These are phyloP conservation scores for Cyanistes caeruleus DNA, from an alignment of 2,113 vertebrate species.

Conservation along the genomic window DNA sequence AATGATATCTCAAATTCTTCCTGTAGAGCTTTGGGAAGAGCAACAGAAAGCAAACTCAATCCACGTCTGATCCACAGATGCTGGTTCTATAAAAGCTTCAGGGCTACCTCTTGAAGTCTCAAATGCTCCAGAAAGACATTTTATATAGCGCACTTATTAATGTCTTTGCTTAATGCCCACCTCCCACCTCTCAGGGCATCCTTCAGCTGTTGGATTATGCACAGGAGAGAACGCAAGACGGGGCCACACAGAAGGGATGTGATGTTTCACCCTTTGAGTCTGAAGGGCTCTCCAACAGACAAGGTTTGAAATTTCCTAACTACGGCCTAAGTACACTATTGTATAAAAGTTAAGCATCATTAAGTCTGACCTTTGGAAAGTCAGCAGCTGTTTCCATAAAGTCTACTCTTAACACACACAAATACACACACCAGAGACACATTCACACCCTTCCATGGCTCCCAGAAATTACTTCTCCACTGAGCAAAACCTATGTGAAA, in stretches of 20 bases:
- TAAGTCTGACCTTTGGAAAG: slow-evolving; percentile 3
- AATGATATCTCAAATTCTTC: not conserved
- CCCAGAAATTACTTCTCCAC: not conserved
- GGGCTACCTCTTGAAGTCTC: not conserved
- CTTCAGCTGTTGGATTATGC: not conserved
- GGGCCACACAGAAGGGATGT: not conserved
- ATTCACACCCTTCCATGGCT: not conserved
- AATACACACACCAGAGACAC: not conserved
- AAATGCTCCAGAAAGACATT: not conserved
- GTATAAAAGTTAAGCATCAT: not conserved
- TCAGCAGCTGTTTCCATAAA: not conserved
- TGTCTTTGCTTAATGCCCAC: not conserved
- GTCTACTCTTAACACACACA: not conserved
- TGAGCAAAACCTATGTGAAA: not conserved
- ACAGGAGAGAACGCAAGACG: rapidly evolving
- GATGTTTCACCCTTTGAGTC: not conserved
- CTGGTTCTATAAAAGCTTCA: not conserved
- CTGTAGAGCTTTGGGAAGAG: not conserved
- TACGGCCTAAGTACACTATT: not conserved
- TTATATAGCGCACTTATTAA: not conserved
- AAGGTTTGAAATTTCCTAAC: not conserved
- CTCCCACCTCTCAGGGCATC: not conserved
- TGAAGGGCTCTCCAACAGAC: not conserved
- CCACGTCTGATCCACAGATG: not conserved
- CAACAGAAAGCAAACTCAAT: not conserved